phyloP scores from a whole-genome alignment of 1,140 invertebrate species.

The Xylocopa sonorina region DNA sequence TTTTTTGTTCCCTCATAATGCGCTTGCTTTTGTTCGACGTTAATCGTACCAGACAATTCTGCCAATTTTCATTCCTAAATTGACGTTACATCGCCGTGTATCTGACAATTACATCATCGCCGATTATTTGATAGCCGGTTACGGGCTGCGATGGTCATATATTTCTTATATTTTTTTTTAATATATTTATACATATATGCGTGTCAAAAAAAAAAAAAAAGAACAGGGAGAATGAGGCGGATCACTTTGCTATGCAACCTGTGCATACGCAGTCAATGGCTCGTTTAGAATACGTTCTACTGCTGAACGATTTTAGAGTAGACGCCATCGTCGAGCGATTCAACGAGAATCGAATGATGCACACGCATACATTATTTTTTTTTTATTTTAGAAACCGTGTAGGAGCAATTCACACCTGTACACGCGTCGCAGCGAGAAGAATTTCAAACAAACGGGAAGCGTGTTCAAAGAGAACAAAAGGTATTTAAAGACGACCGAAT shows the following conservation, averaged over 20 bases:
- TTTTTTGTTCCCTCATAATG: background rate
- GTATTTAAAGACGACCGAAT: background rate
- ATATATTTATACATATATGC: background rate
- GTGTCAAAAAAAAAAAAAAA: too few species aligned
- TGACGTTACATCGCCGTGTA: background rate
- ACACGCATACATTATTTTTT: too few species aligned
- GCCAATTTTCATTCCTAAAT: background rate
- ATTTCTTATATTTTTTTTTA: background rate
- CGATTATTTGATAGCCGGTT: slow-evolving; percentile 47
- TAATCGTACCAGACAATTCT: background rate
- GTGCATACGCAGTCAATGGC: slow-evolving; percentile 18
- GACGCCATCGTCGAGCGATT: background rate
- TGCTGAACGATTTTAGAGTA: background rate
- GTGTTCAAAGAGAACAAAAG: background rate
- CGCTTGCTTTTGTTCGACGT: background rate
- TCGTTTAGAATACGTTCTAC: background rate
- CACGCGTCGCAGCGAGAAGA: background rate
- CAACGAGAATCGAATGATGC: background rate
- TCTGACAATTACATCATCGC: slow-evolving; percentile 10
- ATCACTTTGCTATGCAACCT: slow-evolving; percentile 15
- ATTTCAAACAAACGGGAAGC: background rate
- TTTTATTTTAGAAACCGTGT: slow-evolving; percentile 30
- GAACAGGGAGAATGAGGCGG: too few species aligned
- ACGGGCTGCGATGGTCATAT: slow-evolving; percentile 19
- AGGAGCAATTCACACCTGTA: background rate